Evolutionary conservation across 2,888 invertebrate genomes (phyloP).

Genomic region (Dasysyrphus albostriatus): DNA sequence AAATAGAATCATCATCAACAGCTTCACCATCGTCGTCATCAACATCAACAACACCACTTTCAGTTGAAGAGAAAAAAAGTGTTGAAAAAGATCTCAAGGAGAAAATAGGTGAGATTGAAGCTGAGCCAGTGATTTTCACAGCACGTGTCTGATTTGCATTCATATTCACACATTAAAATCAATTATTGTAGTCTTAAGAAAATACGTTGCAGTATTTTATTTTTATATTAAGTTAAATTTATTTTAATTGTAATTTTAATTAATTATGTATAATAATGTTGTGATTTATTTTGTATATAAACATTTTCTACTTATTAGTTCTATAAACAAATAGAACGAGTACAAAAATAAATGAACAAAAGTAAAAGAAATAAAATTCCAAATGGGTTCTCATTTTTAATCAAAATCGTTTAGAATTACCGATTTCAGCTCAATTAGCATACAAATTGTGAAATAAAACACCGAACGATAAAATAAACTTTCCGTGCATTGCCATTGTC

Average conservation of each 20-base stretch:
- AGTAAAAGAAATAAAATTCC: conserved; percentile 7
- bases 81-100: conserved; percentile 81
- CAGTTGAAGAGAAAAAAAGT: conserved; percentile 79
- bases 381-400: conserved; percentile 11
- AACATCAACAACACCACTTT: conserved; percentile 76
- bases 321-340: conserved; percentile 34
- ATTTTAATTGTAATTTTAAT: background rate
- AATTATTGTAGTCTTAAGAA: conserved; percentile 2
- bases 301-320: conserved; percentile 51
- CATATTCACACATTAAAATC: background rate
- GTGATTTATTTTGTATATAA: conserved; percentile 70
- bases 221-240: conserved; percentile 48
- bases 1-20: conserved; percentile 22
- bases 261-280: conserved; percentile 38
- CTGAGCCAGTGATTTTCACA: conserved; percentile 83
- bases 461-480: conserved; percentile 4
- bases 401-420: conserved; percentile 15
- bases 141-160: conserved; percentile 79
- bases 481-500: background rate
- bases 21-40: conserved; percentile 5
- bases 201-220: conserved; percentile 71
- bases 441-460: conserved; percentile 51
- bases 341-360: conserved; percentile 7
- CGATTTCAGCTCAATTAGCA: conserved; percentile 63
- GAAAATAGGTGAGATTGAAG: conserved; percentile 83